Percentiles rank a stretch among this genome's conserved stretches.
phyloP scores from a whole-genome alignment of 2,888 invertebrate species.

The Euzetes globulus region DNA sequence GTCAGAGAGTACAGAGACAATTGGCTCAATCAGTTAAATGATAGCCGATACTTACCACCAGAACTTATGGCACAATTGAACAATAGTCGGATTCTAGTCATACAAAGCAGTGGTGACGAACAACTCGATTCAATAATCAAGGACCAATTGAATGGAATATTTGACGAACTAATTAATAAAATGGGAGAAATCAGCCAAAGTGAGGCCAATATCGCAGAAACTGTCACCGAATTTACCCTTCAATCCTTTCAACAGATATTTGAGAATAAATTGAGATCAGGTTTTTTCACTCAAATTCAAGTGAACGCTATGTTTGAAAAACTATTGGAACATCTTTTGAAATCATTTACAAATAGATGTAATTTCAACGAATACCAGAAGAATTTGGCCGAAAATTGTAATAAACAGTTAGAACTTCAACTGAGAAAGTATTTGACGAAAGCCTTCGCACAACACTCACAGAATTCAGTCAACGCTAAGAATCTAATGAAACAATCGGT shows the following conservation, averaged over 20 bases:
- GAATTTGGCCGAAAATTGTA: background rate
- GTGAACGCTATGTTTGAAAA: background rate
- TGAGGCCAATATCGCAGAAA: background rate
- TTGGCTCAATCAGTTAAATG: background rate
- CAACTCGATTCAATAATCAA: background rate
- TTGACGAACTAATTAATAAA: background rate
- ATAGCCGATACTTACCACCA: background rate
- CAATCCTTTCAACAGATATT: background rate
- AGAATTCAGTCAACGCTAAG: background rate
- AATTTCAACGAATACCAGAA: background rate
- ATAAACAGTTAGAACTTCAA: background rate
- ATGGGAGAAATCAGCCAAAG: background rate
- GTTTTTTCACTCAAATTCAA: background rate
- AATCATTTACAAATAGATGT: background rate
- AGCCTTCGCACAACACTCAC: background rate
- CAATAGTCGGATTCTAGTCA: background rate
- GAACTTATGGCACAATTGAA: background rate
- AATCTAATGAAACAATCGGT: background rate
- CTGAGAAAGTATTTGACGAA: background rate
- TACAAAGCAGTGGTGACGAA: background rate
- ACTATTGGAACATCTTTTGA: background rate
- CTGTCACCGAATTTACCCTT: background rate
- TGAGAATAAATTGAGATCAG: background rate
- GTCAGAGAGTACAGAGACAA: background rate
- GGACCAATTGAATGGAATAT: background rate